Percentiles rank a stretch among this genome's conserved stretches.
These are phyloP conservation scores for Chaetogeoica ovagalla DNA, from an alignment of 2,888 invertebrate species.

Conservation along the genomic window DNA sequence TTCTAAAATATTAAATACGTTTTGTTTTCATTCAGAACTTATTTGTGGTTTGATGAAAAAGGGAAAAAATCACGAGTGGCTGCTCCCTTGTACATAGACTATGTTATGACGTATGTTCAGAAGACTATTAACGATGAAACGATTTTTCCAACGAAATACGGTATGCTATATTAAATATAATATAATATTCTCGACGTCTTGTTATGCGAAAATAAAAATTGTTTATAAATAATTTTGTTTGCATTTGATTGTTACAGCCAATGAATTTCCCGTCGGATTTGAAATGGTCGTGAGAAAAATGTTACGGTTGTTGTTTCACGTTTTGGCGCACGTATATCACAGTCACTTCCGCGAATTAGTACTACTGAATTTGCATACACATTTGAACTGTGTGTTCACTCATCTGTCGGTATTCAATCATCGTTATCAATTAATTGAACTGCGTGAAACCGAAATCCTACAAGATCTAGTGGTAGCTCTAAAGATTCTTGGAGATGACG, in stretches of 20 bases:
- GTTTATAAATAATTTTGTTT: not conserved
- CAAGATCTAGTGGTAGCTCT: conserved; percentile 88
- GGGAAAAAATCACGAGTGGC: conserved; percentile 96
- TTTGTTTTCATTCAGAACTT: conserved; percentile 70
- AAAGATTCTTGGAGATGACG: conserved; percentile 57
- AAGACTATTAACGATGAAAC: conserved; percentile 95
- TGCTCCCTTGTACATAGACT: conserved; percentile 97
- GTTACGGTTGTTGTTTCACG: conserved; percentile 93
- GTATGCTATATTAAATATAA: conserved; percentile 71
- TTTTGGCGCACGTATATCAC: conserved; percentile 96
- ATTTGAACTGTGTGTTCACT: conserved; percentile 95
- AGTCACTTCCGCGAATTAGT: conserved; percentile 96
- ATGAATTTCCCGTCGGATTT: conserved; percentile 92
- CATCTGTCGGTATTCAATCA: conserved; percentile 85
- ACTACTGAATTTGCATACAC: conserved; percentile 89
- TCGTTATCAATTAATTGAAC: conserved; percentile 89
- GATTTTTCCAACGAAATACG: conserved; percentile 98
- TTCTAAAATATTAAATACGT: not conserved
- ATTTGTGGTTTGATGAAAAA: conserved; percentile 98
- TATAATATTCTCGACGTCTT: not conserved
- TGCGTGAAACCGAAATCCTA: conserved; percentile 93
- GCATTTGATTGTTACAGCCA: conserved; percentile 66
- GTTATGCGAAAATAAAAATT: too few species aligned
- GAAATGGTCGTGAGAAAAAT: conserved; percentile 95
- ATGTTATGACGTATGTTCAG: conserved; percentile 97